These are phyloP conservation scores for Brenthis hecate DNA, from an alignment of 2,888 invertebrate species.

Conservation along the genomic window DNA sequence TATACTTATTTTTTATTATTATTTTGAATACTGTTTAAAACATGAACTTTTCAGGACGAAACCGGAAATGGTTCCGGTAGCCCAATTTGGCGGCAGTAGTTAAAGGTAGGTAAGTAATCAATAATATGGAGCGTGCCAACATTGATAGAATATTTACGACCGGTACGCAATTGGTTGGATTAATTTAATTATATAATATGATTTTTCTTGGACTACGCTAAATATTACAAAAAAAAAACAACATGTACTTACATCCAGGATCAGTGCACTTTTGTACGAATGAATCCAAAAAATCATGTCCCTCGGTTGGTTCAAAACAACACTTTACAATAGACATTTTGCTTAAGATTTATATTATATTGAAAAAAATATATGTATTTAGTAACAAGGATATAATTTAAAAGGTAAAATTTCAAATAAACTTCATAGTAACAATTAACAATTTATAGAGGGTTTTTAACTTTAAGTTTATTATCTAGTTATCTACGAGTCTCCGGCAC, in stretches of 20 bases:
- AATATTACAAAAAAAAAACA: constrained; percentile 21
- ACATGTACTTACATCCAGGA: constrained; percentile 89
- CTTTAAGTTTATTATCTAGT: constrained; percentile 24
- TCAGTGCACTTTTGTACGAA: constrained; percentile 91
- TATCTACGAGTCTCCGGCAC: constrained; percentile 2
- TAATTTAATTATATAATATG: constrained; percentile 30
- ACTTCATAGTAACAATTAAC: constrained; percentile 20
- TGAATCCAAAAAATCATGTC: constrained; percentile 88
- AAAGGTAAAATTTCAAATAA: constrained; percentile 28
- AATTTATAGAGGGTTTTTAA: constrained; percentile 8
- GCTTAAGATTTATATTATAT: constrained; percentile 13
- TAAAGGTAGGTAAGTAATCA: constrained; percentile 37
- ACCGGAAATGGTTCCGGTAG: constrained; percentile 35
- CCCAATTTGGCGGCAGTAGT: constrained; percentile 40
- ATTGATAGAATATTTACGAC: constrained; percentile 9
- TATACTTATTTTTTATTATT: too few species aligned
- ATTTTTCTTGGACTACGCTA: not conserved
- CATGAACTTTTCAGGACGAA: constrained; percentile 37
- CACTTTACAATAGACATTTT: constrained; percentile 88
- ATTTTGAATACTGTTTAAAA: too few species aligned
- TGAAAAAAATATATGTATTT: constrained; percentile 11
- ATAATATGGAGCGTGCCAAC: constrained; percentile 34
- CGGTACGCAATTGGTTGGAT: constrained; percentile 10
- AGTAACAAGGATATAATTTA: constrained; percentile 22
- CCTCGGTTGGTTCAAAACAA: constrained; percentile 89